Base-by-base conservation (phyloP, 1,140 invertebrate genomes). In the Zaprionus lachaisei region DNA sequence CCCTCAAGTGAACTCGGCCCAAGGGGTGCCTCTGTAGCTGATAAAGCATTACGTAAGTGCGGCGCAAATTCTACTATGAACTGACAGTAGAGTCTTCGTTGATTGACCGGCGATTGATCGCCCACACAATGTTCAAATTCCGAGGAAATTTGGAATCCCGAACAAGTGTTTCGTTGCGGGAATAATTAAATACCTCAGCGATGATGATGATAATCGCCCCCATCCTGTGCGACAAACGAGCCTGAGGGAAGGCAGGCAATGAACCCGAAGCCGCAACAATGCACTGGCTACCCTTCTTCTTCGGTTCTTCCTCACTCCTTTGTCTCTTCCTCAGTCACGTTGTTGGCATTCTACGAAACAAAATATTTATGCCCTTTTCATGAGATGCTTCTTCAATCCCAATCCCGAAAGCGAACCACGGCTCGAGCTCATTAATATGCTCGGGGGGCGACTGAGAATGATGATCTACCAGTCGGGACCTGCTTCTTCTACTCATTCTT, bases 351-450 rank as follows among this genome's bases (percentile, higher is more conserved):
- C 72, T 47, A 69, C 58, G 58, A 63, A 77, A 67, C 15, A 38
- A 38, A 47, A 47, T 63, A 66, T 77, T 72, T 72, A 57, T 81
- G 79, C 54, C 69, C 56, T 28, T 74, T 76, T 77, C 63, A 57
- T 70, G 56, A 76, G 77, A 89, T 89, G 90, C 85, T 24, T 56
- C 54, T 28, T 54, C 47, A 9, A 17, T 7, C 20, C 9, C 51
- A 54, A 54, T 24, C 20, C 51, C 28, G 4, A 26, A 20, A 57
- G 15, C 14, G n/a, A 34, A 34, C 31, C 31, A 34, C 56, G 9
- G 7, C 17, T 17, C 9, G 28, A 58, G 79, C 83, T 87, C 83
- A 86, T 86, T 86, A 90, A 90, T 90, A 90, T 90, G 86, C 86
- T 80, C 56, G 34, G 55, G 37, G 71, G 69, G 77, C 65, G 75